Conservation (phyloP, 2,797 vertebrate genomes). For the Clarias platycephalus region DNA sequence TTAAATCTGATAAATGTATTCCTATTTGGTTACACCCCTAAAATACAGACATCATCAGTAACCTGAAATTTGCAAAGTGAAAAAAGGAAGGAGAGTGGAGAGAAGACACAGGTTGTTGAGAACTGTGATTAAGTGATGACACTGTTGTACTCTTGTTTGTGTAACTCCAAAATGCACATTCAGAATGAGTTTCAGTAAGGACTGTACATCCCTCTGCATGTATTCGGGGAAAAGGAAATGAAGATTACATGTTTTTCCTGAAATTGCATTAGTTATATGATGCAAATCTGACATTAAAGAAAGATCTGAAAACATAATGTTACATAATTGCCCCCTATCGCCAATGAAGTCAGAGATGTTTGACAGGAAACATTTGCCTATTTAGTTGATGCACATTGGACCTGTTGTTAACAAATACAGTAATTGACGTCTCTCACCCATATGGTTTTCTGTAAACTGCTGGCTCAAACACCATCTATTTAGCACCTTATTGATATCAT, state of each 20-base stretch:
- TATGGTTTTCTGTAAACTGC: neutral
- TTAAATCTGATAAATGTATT: neutral
- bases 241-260: neutral
- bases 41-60: neutral
- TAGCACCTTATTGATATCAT: neutral
- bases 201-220: neutral
- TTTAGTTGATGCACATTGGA: neutral
- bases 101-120: neutral
- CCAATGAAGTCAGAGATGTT: neutral
- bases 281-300: neutral
- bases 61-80: neutral
- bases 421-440: neutral
- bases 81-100: neutral
- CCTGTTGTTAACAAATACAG: neutral
- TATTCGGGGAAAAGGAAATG: neutral
- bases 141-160: constrained; percentile 20
- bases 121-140: neutral
- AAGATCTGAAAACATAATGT: neutral
- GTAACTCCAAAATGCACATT: constrained; percentile 9
- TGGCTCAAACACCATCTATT: neutral
- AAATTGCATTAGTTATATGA: neutral
- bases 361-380: neutral
- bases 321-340: neutral
- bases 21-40: neutral
- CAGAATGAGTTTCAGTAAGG: constrained; percentile 21